Conservation (phyloP, 2,888 invertebrate genomes). For the Heliconius aoede region DNA sequence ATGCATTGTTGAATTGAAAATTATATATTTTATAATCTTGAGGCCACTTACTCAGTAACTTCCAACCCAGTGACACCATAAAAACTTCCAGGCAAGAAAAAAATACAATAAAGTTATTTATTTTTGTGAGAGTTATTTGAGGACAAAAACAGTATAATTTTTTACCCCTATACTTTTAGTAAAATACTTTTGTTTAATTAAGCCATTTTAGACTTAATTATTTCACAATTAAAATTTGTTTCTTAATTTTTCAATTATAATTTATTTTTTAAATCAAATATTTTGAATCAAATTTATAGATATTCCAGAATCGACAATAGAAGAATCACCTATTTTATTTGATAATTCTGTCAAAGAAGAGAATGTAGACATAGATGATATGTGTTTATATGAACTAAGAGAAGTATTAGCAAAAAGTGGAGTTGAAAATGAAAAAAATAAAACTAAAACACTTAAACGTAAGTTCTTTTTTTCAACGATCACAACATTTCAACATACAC, state of each 20-base stretch:
- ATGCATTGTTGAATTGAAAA: no score
- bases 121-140: no score
- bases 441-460: constrained; percentile 3
- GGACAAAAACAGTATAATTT: not conserved
- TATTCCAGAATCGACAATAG: constrained; percentile 55
- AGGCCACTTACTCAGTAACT: no score
- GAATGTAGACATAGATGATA: constrained; percentile 50
- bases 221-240: not conserved
- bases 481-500: no score
- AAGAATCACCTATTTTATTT: constrained; percentile 60
- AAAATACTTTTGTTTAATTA: not conserved
- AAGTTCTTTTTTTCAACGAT: not conserved
- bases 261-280: not conserved
- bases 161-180: no score
- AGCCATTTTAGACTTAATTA: not conserved
- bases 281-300: constrained; percentile 51
- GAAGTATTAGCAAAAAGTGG: constrained; percentile 48
- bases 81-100: no score
- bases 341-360: constrained; percentile 59
- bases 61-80: no score
- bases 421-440: constrained; percentile 42
- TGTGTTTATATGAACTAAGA: constrained; percentile 49
- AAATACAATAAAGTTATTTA: no score
- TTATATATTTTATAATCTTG: no score
- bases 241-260: no score